Evolutionary conservation across 2,888 invertebrate species (phyloP), one percentile per base, ranked within the genome.

Genomic region (Prosopocoilus inquinatus): DNA sequence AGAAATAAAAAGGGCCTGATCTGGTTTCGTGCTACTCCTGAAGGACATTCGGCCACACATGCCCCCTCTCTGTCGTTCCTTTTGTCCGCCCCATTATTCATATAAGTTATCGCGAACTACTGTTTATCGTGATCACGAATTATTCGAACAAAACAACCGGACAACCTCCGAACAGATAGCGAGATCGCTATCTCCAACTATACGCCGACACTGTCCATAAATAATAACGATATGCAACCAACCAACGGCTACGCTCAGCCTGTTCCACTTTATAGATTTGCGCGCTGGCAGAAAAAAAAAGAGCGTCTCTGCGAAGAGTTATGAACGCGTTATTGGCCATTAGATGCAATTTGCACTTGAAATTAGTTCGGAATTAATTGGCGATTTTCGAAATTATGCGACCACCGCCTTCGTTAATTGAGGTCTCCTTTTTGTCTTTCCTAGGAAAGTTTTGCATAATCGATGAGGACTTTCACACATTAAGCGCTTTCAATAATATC

Each of bases 101-200:
- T 63, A 62, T 62, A 63, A 66, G 60, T 62, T 66, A 64, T 64
- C 64, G 63, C 58, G 60, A 66, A 66, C 64, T 65, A 65, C 65
- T 64, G 64, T 63, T 65, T 65, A 66, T 63, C 66, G 65, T 66
- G 66, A 65, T 66, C 66, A 66, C 66, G 66, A 66, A 66, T 66
- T 66, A 66, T 66, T 64, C 61, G 61, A 66, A 66, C 66, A 64
- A 65, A 66, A 66, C 66, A 65, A 66, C 64, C 61, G 63, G 62
- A 65, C 65, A 64, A 64, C 63, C 61, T 60, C 62, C 57, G 63
- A 64, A 65, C 64, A 66, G 65, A 64, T 66, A 60, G 60, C 58
- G 54, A 63, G 66, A 66, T 66, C 62, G 62, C 60, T 64, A 65
- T 65, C 65, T 58, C 55, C 44, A 50, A 43, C 54, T 55, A 56